Evolutionary conservation across 2,113 vertebrate species (phyloP).

Genomic region (Papio anubis): DNA sequence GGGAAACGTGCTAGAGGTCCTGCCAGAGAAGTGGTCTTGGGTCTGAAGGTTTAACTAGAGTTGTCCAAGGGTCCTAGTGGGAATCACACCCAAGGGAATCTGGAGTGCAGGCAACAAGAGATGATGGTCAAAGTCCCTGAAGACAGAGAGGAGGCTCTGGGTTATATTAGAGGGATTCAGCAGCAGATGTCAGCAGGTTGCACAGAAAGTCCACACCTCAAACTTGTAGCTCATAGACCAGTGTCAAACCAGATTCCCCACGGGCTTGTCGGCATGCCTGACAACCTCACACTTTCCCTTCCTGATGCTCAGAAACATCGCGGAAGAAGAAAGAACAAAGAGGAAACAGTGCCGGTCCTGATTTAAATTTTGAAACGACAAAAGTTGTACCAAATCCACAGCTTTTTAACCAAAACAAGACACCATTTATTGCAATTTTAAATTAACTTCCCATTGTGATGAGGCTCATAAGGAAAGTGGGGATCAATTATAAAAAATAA

Average conservation of each 20-base stretch:
- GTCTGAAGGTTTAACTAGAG: background rate
- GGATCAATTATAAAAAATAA: background rate
- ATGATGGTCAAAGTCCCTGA: background rate
- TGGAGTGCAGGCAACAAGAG: background rate
- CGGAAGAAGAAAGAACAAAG: background rate
- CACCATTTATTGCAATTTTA: background rate
- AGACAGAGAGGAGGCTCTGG: background rate
- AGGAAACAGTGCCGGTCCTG: background rate
- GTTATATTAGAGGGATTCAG: background rate
- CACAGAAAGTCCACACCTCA: background rate
- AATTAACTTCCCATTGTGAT: background rate
- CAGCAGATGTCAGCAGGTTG: background rate
- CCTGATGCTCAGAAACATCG: background rate
- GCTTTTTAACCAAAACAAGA: background rate
- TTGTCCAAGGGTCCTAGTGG: background rate
- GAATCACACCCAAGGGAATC: background rate
- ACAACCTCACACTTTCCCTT: background rate
- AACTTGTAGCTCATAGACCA: no score
- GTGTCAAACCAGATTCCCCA: background rate
- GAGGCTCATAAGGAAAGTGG: background rate
- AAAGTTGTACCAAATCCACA: background rate
- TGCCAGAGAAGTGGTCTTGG: background rate
- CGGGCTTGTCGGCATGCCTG: accelerated
- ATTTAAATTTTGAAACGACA: background rate
- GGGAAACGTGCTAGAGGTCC: accelerated